Percentiles rank a stretch among this genome's conserved stretches.
Conservation (phyloP, 2,113 vertebrate genomes). For the Pituophis catenifer region DNA sequence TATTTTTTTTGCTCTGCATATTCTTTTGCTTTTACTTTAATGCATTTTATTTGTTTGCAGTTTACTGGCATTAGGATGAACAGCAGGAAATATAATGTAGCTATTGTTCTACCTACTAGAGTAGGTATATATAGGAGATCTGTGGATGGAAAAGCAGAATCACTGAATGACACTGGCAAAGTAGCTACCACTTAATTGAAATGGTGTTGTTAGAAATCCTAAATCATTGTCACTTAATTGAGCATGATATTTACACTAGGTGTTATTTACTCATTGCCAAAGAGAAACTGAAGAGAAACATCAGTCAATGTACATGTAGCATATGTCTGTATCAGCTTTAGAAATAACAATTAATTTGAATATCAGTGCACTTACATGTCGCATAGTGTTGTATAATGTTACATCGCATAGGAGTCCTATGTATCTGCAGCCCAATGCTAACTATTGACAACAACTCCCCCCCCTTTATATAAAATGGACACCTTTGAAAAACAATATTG, state of each 20-base stretch:
- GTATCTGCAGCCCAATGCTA: background rate
- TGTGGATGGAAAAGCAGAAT: background rate
- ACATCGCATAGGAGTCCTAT: background rate
- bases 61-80: background rate
- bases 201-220: background rate
- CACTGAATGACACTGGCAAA: background rate
- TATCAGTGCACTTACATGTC: background rate
- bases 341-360: background rate
- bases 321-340: background rate
- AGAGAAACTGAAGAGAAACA: background rate
- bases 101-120: background rate
- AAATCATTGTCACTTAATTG: background rate
- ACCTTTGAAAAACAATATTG: conserved; percentile 33
- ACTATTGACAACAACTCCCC: background rate
- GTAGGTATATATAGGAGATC: background rate
- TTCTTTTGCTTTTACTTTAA: background rate
- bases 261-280: background rate
- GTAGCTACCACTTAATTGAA: background rate
- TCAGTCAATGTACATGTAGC: too few relatives aligned
- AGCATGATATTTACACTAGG: background rate
- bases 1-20: background rate
- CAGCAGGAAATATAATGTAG: background rate
- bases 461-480: background rate
- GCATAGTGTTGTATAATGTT: background rate
- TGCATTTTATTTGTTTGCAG: background rate